Base-by-base conservation (phyloP, 2,797 vertebrate species). In the Oophaga sylvatica region DNA sequence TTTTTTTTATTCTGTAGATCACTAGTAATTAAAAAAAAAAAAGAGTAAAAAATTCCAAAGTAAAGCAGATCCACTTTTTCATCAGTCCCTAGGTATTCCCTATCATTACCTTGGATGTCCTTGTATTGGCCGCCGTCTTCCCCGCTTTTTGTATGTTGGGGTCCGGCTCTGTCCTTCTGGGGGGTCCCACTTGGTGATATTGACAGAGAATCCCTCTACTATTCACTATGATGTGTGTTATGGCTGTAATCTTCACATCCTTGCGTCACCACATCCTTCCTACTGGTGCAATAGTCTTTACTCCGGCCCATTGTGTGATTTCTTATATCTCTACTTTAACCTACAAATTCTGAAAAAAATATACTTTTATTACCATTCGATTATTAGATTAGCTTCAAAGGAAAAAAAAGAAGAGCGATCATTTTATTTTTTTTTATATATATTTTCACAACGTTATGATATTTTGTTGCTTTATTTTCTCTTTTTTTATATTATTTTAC, bases 211-310 rank as follows among this genome's bases (percentile, higher is more conserved):
- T 73, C 70, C 82, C 81, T 26, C 35, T 6, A 60, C 56, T 60
- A n/a, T 10, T 57, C 56, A 20, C 73, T 73, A 73, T 19, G 13
- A 5, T 10, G 19, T n/a, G n/a, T n/a, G n/a, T n/a, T n/a, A n/a
- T n/a, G n/a, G n/a, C n/a, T 10, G 16, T 45, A 82, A 59, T 45
- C 70, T 60, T 17, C 71, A n/a, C 29, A 22, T 15, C 41, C n/a
- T 6, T 6, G 22, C 15, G 31, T 75, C 68, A 84, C 82, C 82
- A 84, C 82, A 75, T 84, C 82, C 82, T 84, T 84, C 70, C 82
- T 84, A 84, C 3, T 3, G 65, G 22, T 60, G 70, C 7, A 45
- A 60, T 75, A 45, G 59, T n/a, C 79, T 60, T 60, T 5, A 20
- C 26, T 48, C 59, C 22, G 20, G 59, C 31, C 20, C 59, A 41